Evolutionary conservation across 2,797 vertebrate species (phyloP).

Genomic region (Delichon dasypus): DNA sequence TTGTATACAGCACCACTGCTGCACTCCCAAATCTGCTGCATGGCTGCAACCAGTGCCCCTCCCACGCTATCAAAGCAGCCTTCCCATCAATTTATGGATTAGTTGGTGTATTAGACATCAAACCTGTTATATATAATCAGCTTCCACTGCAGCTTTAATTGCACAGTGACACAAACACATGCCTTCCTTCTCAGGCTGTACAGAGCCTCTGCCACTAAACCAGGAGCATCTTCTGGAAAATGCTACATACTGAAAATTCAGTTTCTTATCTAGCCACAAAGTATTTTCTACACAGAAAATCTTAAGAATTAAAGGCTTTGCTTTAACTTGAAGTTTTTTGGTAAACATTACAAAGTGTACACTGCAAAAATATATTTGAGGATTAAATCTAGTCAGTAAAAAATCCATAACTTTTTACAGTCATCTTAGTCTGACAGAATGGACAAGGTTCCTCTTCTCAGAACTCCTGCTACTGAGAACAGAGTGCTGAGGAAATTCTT

Average conservation of each 20-base stretch:
- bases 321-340: not conserved
- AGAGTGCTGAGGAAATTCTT: not conserved
- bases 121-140: not conserved
- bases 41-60: not conserved
- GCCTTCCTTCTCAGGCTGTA: not conserved
- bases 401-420: not conserved
- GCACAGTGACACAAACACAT: not conserved
- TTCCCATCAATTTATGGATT: not conserved
- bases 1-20: not conserved
- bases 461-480: not conserved
- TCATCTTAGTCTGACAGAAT: not conserved
- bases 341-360: not conserved
- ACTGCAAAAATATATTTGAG: not conserved
- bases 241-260: not conserved
- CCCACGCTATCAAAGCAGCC: not conserved
- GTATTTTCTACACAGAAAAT: not conserved
- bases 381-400: not conserved
- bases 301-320: not conserved
- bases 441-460: not conserved
- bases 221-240: not conserved
- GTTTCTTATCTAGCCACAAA: not conserved
- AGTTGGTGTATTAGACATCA: not conserved
- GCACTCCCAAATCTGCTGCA: not conserved
- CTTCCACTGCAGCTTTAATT: not conserved
- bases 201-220: not conserved